phyloP scores from a whole-genome alignment of 2,113 vertebrate species.

The Laticauda laticaudata region DNA sequence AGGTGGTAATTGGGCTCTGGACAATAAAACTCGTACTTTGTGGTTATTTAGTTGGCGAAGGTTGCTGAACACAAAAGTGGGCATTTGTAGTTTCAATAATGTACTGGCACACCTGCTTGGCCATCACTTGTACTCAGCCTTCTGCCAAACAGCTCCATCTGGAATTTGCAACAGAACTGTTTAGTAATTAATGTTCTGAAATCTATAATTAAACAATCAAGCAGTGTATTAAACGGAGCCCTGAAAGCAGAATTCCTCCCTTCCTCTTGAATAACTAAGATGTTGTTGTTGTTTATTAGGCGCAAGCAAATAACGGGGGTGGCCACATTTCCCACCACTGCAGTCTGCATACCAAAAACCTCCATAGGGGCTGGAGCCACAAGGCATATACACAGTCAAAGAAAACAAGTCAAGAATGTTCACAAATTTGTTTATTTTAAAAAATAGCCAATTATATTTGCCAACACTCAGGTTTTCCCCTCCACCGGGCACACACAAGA shows the following conservation, averaged over 20 bases:
- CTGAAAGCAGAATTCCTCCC: neutral
- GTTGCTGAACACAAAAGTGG: neutral
- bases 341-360: constrained; percentile 3
- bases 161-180: neutral
- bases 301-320: neutral
- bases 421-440: constrained; percentile 15
- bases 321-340: neutral
- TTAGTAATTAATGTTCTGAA: neutral
- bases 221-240: neutral
- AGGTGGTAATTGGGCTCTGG: neutral
- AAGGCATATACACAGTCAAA: neutral
- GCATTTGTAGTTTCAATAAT: neutral
- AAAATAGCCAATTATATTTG: constrained; percentile 15
- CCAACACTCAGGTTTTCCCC: neutral
- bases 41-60: neutral
- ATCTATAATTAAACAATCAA: constrained; percentile 1
- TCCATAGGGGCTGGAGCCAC: neutral
- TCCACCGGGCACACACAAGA: neutral
- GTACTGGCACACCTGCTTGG: neutral
- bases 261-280: neutral
- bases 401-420: constrained; percentile 11
- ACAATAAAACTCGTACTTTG: neutral
- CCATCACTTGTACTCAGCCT: neutral
- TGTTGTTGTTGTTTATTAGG: neutral
- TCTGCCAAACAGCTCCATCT: neutral